phyloP scores from a whole-genome alignment of 2,113 vertebrate genomes.

The Falcunculus frontatus region DNA sequence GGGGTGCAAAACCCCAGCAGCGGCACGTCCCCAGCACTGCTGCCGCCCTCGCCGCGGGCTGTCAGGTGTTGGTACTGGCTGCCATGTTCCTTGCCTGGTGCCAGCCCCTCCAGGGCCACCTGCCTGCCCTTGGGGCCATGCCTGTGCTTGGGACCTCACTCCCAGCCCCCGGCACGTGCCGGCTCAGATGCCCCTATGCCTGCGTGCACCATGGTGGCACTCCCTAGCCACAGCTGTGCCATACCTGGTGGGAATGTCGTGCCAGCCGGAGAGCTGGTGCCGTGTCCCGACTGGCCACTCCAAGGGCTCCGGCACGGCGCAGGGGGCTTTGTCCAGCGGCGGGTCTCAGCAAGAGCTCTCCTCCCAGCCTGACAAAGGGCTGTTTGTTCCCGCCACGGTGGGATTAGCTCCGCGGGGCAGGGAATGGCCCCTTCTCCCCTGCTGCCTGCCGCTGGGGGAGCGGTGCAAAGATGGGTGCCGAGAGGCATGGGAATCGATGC shows the following conservation, averaged over 20 bases:
- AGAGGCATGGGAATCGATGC: not conserved
- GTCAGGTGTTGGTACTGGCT: not conserved
- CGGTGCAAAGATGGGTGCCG: not conserved
- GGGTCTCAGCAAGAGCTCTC: not conserved
- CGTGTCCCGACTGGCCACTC: fast-evolving
- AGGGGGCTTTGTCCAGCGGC: not conserved
- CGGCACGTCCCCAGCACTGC: fast-evolving
- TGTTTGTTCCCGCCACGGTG: not conserved
- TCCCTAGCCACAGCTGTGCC: not conserved
- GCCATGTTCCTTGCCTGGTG: not conserved
- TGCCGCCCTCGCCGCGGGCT: not conserved
- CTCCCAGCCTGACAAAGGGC: constrained; percentile 31
- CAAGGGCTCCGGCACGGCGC: fast-evolving
- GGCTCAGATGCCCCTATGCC: not conserved
- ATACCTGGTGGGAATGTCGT: fast-evolving
- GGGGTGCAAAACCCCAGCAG: not conserved
- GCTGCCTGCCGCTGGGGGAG: fast-evolving
- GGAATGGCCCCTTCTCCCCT: not conserved
- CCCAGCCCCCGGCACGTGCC: fast-evolving
- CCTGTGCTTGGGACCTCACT: not conserved
- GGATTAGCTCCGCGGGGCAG: not conserved
- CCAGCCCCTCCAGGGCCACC: not conserved
- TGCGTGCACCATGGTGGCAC: fast-evolving
- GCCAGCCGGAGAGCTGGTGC: not conserved
- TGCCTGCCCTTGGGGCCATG: not conserved